phyloP scores from a whole-genome alignment of 2,797 vertebrate species.

The Peromyscus attwateri region DNA sequence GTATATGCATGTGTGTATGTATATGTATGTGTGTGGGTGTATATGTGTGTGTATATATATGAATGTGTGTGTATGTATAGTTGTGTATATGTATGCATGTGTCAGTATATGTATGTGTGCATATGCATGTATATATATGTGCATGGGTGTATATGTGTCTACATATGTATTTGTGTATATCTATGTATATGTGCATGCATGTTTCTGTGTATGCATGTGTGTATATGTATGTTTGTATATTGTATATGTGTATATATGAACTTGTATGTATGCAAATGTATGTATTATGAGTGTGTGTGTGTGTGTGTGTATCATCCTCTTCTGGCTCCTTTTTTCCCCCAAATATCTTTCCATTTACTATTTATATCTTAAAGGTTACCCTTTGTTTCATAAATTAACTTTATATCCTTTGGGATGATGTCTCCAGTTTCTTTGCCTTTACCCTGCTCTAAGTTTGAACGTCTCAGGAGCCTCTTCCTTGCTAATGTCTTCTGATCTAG shows the following conservation, averaged over 20 bases:
- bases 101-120: not conserved
- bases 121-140: too few relatives aligned
- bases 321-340: not conserved
- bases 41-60: not conserved
- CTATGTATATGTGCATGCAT: not conserved
- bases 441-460: not conserved
- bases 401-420: not conserved
- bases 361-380: not conserved
- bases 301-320: not conserved
- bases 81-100: not conserved
- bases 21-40: not conserved
- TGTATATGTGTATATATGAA: not conserved
- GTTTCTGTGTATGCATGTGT: not conserved
- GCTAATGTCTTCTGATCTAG: not conserved
- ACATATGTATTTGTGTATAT: not conserved
- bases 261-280: not conserved
- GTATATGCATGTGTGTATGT: not conserved
- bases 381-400: constrained; percentile 29
- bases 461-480: not conserved
- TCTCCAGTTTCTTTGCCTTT: not conserved
- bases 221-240: not conserved
- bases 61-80: not conserved
- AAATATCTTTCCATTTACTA: not conserved
- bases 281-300: not conserved
- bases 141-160: not conserved